Conservation (phyloP, 2,113 vertebrate genomes). For the Laterallus jamaicensis region DNA sequence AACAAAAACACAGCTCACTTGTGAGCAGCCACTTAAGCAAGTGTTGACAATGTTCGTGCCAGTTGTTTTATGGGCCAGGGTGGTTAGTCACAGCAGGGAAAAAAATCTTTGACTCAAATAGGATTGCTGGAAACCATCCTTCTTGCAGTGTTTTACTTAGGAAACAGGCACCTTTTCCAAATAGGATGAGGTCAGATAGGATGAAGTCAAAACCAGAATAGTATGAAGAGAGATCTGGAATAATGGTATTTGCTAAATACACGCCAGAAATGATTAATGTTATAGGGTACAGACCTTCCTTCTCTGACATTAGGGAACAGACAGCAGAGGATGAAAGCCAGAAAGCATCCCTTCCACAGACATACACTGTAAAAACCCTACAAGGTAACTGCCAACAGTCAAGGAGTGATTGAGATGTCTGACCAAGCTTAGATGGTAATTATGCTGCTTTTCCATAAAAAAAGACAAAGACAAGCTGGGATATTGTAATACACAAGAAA, state of each 20-base stretch:
- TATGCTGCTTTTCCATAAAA: background rate
- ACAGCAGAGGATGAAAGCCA: background rate
- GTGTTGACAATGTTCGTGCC: background rate
- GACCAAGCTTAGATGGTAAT: background rate
- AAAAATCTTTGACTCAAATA: background rate
- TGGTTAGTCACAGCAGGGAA: background rate
- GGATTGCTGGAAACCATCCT: background rate
- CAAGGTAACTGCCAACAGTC: background rate
- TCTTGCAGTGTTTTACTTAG: background rate
- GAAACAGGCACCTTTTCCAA: background rate
- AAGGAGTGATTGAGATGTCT: background rate
- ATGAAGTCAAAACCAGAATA: conserved; percentile 30
- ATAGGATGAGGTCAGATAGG: background rate
- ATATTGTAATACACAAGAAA: background rate
- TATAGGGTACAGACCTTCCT: conserved; percentile 10
- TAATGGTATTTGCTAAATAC: conserved; percentile 35
- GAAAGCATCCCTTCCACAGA: background rate
- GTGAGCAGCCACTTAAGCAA: background rate
- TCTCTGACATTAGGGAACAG: background rate
- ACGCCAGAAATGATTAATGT: conserved; percentile 36
- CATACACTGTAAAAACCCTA: background rate
- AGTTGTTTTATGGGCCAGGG: background rate
- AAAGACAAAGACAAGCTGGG: background rate
- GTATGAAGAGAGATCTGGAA: background rate
- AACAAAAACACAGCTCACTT: background rate